Conservation (phyloP, 30 jellyfish, hydroid and myxozoan genomes). For the Cassiopea xamachana region DNA sequence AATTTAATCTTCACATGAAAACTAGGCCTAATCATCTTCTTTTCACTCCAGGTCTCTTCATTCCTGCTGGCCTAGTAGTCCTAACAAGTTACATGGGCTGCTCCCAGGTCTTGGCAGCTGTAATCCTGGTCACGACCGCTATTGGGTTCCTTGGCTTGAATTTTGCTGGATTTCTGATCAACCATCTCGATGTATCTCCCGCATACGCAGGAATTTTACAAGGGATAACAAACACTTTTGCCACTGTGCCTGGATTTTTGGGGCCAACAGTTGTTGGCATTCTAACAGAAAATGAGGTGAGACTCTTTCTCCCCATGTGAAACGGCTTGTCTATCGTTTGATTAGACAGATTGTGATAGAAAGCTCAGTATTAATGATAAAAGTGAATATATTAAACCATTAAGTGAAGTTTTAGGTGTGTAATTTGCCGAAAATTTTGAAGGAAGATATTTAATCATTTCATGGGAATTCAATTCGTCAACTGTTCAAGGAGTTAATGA, state of each 20-base stretch:
- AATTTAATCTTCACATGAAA: too few species aligned
- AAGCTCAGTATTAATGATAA: too few species aligned
- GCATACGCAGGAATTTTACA: slow-evolving; percentile 68
- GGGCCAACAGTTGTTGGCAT: slow-evolving; percentile 76
- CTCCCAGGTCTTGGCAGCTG: slow-evolving; percentile 48
- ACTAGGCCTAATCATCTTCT: neutral
- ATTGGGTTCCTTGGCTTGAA: slow-evolving; percentile 55
- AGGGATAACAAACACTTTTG: slow-evolving; percentile 71
- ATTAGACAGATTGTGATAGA: neutral
- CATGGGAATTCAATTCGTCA: too few species aligned
- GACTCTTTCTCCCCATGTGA: neutral
- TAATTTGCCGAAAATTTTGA: too few species aligned
- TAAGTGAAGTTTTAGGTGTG: too few species aligned
- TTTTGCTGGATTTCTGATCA: slow-evolving; percentile 46
- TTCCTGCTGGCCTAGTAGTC: slow-evolving; percentile 44
- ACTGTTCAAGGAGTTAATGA: too few species aligned
- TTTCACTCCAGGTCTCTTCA: slow-evolving; percentile 26
- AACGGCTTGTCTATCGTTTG: neutral
- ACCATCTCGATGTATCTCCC: slow-evolving; percentile 77
- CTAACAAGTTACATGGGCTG: slow-evolving; percentile 66
- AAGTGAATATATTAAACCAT: too few species aligned
- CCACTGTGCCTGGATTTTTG: slow-evolving; percentile 71
- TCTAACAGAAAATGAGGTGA: slow-evolving; percentile 75
- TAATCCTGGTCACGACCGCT: slow-evolving; percentile 41
- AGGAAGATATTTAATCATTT: too few species aligned